Conservation (phyloP, 2,888 invertebrate species). For the Orthosia incerta region DNA sequence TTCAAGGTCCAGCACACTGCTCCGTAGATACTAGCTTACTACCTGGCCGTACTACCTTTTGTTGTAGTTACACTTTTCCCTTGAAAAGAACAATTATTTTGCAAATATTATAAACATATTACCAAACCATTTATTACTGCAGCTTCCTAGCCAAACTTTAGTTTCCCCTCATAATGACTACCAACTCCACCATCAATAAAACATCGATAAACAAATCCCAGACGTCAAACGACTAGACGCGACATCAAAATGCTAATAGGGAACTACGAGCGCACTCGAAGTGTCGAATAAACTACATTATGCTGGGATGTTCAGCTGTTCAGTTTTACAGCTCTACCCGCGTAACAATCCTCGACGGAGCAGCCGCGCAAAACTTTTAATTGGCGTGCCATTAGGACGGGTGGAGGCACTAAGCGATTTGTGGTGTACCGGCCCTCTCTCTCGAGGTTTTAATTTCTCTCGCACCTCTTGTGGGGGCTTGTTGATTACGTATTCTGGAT, state of each 20-base stretch:
- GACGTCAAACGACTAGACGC: conserved; percentile 70
- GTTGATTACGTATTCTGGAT: conserved; percentile 77
- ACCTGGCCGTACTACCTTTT: too few relatives aligned
- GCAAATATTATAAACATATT: neutral
- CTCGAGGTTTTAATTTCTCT: conserved; percentile 86
- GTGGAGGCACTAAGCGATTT: conserved; percentile 90
- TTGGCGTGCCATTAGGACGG: conserved; percentile 91
- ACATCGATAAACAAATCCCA: conserved; percentile 66
- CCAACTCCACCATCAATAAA: conserved; percentile 53
- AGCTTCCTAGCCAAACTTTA: conserved; percentile 10
- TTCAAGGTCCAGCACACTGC: too few relatives aligned
- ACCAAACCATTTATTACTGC: neutral
- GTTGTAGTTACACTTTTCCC: too few relatives aligned
- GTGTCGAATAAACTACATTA: conserved; percentile 84
- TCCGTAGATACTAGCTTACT: too few relatives aligned
- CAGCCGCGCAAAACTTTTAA: conserved; percentile 89
- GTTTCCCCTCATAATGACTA: conserved; percentile 16
- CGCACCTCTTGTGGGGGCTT: conserved; percentile 82
- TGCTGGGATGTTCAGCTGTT: conserved; percentile 84
- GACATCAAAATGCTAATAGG: conserved; percentile 88
- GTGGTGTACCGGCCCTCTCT: conserved; percentile 90
- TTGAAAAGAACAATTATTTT: neutral
- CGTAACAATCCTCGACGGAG: conserved; percentile 87
- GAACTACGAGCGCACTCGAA: conserved; percentile 77
- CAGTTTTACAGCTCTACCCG: conserved; percentile 86